Percentiles rank a stretch among this genome's conserved stretches.
Conservation (phyloP, 2,888 invertebrate species). For the Acanthosepion esculentum region DNA sequence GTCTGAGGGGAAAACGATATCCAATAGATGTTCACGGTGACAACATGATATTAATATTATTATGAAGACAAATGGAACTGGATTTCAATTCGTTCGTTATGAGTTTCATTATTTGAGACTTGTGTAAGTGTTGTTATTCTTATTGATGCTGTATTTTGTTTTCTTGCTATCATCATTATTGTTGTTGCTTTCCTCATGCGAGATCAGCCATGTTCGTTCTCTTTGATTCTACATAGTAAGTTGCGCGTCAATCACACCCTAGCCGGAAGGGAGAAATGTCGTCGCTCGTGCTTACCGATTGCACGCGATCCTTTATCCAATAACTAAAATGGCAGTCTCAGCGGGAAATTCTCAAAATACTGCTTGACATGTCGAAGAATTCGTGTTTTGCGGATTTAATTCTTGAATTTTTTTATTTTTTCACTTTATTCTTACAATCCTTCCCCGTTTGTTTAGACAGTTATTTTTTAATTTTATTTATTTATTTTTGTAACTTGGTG, state of each 20-base stretch:
- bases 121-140: no score
- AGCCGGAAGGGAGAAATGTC: not conserved
- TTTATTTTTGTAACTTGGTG: not conserved
- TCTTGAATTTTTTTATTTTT: not conserved
- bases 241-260: not conserved
- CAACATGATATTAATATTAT: no score
- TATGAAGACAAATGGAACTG: no score
- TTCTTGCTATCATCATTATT: no score
- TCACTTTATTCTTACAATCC: not conserved
- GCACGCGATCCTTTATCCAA: not conserved
- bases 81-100: no score
- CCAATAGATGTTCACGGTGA: no score
- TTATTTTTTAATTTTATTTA: not conserved
- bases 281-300: not conserved
- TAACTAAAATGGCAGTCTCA: not conserved
- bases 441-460: not conserved
- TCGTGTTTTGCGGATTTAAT: not conserved
- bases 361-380: not conserved
- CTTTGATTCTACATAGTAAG: not conserved
- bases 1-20: no score
- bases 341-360: conserved; percentile 33
- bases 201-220: not conserved
- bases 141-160: no score
- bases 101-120: no score
- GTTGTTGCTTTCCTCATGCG: no score